Conservation (phyloP, 2,113 vertebrate genomes). For the Columbina picui region DNA sequence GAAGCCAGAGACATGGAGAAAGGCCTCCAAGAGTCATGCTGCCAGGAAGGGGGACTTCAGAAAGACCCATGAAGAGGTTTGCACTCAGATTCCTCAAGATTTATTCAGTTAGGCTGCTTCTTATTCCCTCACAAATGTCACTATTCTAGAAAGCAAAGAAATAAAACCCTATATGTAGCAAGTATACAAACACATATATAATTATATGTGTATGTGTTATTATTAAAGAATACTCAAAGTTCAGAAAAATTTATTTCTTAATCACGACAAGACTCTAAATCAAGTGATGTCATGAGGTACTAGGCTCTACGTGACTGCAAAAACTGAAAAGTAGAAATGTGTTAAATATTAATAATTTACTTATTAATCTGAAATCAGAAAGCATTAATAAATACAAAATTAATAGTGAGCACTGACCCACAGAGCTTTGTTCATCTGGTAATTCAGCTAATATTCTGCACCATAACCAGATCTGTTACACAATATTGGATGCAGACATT, state of each 20-base stretch:
- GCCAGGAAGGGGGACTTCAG: slow-evolving; percentile 49
- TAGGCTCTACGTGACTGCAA: background rate
- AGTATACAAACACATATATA: background rate
- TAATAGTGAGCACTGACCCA: background rate
- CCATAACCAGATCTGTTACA: background rate
- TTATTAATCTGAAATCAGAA: background rate
- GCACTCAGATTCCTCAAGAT: slow-evolving; percentile 38
- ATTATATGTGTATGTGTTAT: background rate
- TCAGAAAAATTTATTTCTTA: background rate
- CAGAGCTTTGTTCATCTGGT: background rate
- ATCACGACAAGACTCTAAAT: background rate
- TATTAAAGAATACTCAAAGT: background rate
- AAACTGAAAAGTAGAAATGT: background rate
- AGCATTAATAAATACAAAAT: background rate
- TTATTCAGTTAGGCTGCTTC: slow-evolving; percentile 1
- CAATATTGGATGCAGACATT: background rate
- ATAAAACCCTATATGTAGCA: background rate
- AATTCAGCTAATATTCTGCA: background rate
- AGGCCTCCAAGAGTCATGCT: slow-evolving; percentile 38
- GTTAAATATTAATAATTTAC: background rate
- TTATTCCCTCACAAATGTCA: slow-evolving; percentile 5
- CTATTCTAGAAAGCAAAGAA: background rate
- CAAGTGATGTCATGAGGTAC: background rate
- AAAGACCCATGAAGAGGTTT: slow-evolving; percentile 59
- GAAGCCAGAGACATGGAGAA: slow-evolving; percentile 44